Percentiles rank a stretch among this genome's conserved stretches.
Evolutionary conservation across 2,888 invertebrate genomes (phyloP).

Genomic region (Drosophila niveifrons): DNA sequence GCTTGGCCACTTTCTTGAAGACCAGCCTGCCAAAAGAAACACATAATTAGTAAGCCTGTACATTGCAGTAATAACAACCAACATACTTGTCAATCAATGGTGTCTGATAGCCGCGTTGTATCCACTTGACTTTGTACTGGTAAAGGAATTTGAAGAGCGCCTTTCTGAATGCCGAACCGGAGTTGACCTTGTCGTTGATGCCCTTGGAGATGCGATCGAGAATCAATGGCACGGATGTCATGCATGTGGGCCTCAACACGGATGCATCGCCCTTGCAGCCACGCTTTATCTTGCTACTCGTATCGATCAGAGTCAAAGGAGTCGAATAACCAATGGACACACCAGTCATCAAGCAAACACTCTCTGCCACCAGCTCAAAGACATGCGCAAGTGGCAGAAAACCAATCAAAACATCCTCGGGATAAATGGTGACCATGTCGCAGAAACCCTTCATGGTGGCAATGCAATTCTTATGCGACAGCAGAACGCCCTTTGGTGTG

Average conservation of each 20-base stretch:
- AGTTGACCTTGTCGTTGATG: conserved; percentile 96
- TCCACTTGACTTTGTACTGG: conserved; percentile 95
- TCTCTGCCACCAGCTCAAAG: conserved; percentile 97
- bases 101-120: conserved; percentile 92
- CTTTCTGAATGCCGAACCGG: conserved; percentile 91
- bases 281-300: conserved; percentile 97
- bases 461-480: conserved; percentile 93
- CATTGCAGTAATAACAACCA: not conserved
- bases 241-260: conserved; percentile 95
- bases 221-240: conserved; percentile 99
- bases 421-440: conserved; percentile 90
- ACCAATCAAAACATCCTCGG: conserved; percentile 94
- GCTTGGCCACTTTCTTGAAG: conserved; percentile 86
- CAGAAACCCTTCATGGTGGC: conserved; percentile 93
- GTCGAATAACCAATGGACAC: conserved; percentile 98
- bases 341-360: conserved; percentile 93
- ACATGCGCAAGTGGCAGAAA: conserved; percentile 99
- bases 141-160: conserved; percentile 97
- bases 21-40: conserved; percentile 74
- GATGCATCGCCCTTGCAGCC: conserved; percentile 98
- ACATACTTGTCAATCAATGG: conserved; percentile 90
- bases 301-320: conserved; percentile 95
- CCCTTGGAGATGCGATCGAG: conserved; percentile 99
- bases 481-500: conserved; percentile 95
- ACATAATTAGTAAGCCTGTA: not conserved